These are phyloP conservation scores for Lordiphosa stackelbergi DNA, from an alignment of 1,140 invertebrate species.

Conservation along the genomic window DNA sequence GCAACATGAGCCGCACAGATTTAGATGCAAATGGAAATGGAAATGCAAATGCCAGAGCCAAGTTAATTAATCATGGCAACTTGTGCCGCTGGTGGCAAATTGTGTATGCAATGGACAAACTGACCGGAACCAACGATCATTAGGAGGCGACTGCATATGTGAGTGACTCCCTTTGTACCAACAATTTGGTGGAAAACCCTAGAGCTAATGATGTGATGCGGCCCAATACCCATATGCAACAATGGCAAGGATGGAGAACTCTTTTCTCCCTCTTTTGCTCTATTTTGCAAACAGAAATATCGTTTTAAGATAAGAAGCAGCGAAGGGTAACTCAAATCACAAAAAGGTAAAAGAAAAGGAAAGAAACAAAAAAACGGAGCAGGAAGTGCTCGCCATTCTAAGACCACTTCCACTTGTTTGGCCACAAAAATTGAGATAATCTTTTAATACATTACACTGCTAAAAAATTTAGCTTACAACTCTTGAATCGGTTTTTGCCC, in stretches of 20 bases:
- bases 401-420: conserved; percentile 61
- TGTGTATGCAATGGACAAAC: conserved; percentile 21
- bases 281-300: conserved; percentile 51
- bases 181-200: conserved; percentile 33
- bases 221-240: conserved; percentile 22
- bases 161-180: conserved; percentile 22
- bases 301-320: conserved; percentile 12
- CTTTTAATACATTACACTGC: conserved; percentile 40
- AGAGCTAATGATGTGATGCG: conserved; percentile 38
- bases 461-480: no score
- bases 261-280: conserved; percentile 42
- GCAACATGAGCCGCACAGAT: conserved; percentile 50
- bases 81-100: conserved; percentile 41
- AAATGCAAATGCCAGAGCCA: conserved; percentile 40
- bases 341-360: conserved; percentile 3
- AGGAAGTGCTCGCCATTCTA: conserved; percentile 10
- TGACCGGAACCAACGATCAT: conserved; percentile 65
- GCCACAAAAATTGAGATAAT: conserved; percentile 64
- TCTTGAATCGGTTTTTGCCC: no score
- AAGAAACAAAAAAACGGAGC: conserved; percentile 16
- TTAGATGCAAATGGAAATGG: conserved; percentile 20
- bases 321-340: conserved; percentile 25
- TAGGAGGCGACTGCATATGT: conserved; percentile 44
- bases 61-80: conserved; percentile 61
- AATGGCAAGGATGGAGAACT: conserved; percentile 30